Conservation (phyloP, 2,797 vertebrate species). For the Lophius americanus region DNA sequence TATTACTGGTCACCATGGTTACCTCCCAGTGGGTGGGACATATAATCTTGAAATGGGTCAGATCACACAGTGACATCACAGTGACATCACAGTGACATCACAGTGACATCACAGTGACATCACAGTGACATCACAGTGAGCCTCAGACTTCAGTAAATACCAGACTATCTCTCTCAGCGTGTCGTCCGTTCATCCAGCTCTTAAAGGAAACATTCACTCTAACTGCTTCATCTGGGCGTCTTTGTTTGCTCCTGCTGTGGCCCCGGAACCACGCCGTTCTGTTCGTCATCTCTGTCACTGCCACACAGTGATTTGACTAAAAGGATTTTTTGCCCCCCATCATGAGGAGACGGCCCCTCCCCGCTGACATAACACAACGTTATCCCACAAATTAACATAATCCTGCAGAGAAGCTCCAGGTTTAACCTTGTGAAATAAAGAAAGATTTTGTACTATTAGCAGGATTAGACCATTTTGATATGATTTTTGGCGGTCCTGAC, state of each 20-base stretch:
- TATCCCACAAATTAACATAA: conserved; percentile 74
- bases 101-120: too few relatives aligned
- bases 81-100: too few relatives aligned
- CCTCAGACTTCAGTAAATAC: too few relatives aligned
- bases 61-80: too few relatives aligned
- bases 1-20: too few relatives aligned
- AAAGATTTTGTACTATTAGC: conserved; percentile 42
- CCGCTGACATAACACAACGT: conserved; percentile 71
- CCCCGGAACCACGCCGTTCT: conserved; percentile 28
- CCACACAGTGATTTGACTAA: conserved; percentile 72
- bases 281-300: conserved; percentile 55
- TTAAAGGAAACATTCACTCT: background rate
- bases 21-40: too few relatives aligned
- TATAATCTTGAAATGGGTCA: too few relatives aligned
- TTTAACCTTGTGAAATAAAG: conserved; percentile 73
- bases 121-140: too few relatives aligned
- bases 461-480: conserved; percentile 63
- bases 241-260: conserved; percentile 14
- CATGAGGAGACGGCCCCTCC: conserved; percentile 67
- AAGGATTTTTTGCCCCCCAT: conserved; percentile 71
- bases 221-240: background rate
- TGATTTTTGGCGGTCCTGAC: conserved; percentile 61
- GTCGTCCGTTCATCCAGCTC: background rate
- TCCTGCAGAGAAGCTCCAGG: conserved; percentile 57
- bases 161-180: background rate